Base-by-base conservation (phyloP, 2,888 invertebrate genomes). In the Dysmachus trigonus region DNA sequence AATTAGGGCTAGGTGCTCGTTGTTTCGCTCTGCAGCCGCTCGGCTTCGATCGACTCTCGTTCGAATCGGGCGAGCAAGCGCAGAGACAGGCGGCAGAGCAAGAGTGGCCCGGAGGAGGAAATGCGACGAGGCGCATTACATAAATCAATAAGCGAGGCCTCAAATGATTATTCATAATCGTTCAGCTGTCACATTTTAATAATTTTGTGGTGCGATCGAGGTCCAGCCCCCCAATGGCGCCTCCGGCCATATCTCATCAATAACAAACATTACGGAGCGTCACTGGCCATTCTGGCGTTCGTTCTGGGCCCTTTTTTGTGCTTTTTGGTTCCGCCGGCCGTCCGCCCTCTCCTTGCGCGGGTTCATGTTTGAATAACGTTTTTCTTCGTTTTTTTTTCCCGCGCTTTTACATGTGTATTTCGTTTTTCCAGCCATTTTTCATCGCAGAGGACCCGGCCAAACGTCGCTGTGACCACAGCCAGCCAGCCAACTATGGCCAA, bases 141-240 rank as follows among this genome's bases (percentile, higher is more conserved):
- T 89, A 89, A 89, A 89, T 89, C 89, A 88, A 88, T 88, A 88
- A 81, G 85, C 86, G 87, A 87, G 85, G 81, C 87, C 87, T 83
- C 88, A 89, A 90, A 89, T 90, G 90, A 90, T 90, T 90, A 89
- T 89, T 89, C 89, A 90, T 90, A 90, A 90, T 90, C 90, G 90
- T 90, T 90, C 90, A 89, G 89, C 90, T 90, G 90, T 90, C 90
- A 90, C 89, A 90, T 90, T 90, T 90, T 90, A 90, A 90, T 90
- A 90, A 90, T 90, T 90, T 89, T 90, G 89, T 90, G 90, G 90
- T 89, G 90, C 90, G 90, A 90, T 89, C 89, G 88, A 88, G 88
- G 89, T 89, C 89, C 89, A 89, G 89, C 90, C 90, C 88, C 89
- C 90, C 90, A 90, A 88, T 90, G 90, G 90, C 89, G 90, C 90